Conservation (phyloP, 2,888 invertebrate genomes). For the Megamerina dolium region DNA sequence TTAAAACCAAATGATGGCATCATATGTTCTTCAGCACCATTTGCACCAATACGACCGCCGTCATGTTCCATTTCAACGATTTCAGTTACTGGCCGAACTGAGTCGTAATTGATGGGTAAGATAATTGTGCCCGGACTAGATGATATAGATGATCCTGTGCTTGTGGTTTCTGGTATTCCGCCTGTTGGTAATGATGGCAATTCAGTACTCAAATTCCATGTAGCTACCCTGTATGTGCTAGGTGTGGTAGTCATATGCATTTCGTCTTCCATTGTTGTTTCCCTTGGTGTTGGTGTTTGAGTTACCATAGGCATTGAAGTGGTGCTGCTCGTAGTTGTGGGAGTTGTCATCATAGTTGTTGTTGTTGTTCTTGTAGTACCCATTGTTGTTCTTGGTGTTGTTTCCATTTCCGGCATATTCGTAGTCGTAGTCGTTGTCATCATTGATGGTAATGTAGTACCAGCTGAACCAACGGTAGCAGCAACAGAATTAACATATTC, state of each 20-base stretch:
- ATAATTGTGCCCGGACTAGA: slow-evolving; percentile 15
- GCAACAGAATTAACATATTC: slow-evolving; percentile 26
- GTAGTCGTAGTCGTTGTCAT: neutral
- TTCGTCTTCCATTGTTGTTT: too few species aligned
- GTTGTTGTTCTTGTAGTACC: too few species aligned
- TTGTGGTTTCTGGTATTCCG: slow-evolving; percentile 23
- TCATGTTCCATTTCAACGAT: too few species aligned
- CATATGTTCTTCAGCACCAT: too few species aligned
- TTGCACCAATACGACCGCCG: too few species aligned
- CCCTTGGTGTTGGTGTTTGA: slow-evolving; percentile 19
- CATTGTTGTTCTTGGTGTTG: too few species aligned
- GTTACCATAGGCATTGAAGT: neutral
- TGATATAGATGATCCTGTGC: slow-evolving; percentile 33
- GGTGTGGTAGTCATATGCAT: too few species aligned
- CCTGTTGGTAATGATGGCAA: slow-evolving; percentile 27
- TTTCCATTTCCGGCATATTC: too few species aligned
- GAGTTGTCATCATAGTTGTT: neutral
- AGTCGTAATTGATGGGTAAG: slow-evolving; percentile 10
- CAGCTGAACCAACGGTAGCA: slow-evolving; percentile 9
- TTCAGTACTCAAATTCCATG: too few species aligned
- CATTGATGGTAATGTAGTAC: neutral
- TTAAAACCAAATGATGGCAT: too few species aligned
- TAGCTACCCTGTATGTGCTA: too few species aligned
- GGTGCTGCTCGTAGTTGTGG: neutral
- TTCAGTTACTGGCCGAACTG: too few species aligned